Conservation (phyloP, 2,888 invertebrate species). For the Drosophila aldrichi region DNA sequence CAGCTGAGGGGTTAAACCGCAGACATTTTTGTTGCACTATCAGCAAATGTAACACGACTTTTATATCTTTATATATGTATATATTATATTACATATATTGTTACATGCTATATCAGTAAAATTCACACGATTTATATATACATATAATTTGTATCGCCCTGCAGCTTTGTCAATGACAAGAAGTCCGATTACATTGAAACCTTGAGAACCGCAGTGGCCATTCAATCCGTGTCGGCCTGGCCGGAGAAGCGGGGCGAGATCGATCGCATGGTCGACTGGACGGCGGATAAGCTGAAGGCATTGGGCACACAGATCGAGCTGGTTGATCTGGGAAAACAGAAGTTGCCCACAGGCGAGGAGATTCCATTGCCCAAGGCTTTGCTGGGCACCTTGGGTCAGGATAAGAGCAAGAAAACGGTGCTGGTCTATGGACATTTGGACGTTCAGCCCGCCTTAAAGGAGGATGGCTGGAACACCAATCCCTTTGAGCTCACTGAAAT, state of each 20-base stretch:
- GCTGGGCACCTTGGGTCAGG: constrained; percentile 91
- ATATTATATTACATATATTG: constrained; percentile 17
- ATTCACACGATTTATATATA: constrained; percentile 20
- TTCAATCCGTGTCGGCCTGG: constrained; percentile 98
- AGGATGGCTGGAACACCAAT: constrained; percentile 98
- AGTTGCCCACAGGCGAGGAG: constrained; percentile 89
- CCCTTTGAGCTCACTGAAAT: constrained; percentile 96
- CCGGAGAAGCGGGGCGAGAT: constrained; percentile 92
- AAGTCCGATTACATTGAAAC: constrained; percentile 91
- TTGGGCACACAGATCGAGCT: constrained; percentile 91
- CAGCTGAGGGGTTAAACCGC: constrained; percentile 13
- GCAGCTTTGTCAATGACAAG: constrained; percentile 89
- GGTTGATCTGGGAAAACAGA: constrained; percentile 91
- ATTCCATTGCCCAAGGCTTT: constrained; percentile 94
- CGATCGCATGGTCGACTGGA: constrained; percentile 94
- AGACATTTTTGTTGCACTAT: constrained; percentile 16
- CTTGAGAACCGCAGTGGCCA: constrained; percentile 94
- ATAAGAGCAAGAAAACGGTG: constrained; percentile 95
- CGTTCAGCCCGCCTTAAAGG: constrained; percentile 97
- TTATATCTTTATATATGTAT: constrained; percentile 1
- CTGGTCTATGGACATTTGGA: constrained; percentile 98
- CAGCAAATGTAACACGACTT: constrained; percentile 6
- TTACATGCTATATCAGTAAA: constrained; percentile 11
- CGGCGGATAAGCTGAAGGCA: constrained; percentile 88
- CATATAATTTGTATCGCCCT: constrained; percentile 19